These are phyloP conservation scores for Drosophila ercepeae DNA, from an alignment of 1,140 invertebrate genomes.

Conservation along the genomic window DNA sequence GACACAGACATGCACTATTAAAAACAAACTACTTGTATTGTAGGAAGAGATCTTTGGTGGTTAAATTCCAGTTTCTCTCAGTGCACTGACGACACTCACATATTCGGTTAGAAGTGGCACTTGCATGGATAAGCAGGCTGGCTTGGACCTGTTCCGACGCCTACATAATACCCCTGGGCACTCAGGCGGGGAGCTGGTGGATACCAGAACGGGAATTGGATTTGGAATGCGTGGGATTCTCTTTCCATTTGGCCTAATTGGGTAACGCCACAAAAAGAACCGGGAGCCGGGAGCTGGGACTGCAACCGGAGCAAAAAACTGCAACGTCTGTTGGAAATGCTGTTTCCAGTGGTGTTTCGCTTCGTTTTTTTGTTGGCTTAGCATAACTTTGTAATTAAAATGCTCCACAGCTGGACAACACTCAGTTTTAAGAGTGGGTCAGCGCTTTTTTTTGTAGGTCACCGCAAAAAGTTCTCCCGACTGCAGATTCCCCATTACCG, in stretches of 20 bases:
- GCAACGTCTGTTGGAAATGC: slow-evolving; percentile 42
- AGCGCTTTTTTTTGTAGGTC: slow-evolving; percentile 25
- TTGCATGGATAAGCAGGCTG: slow-evolving; percentile 22
- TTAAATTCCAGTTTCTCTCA: slow-evolving; percentile 4
- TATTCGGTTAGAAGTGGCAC: slow-evolving; percentile 10
- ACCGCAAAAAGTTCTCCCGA: slow-evolving; percentile 19
- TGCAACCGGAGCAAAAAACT: slow-evolving; percentile 18
- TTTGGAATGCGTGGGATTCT: slow-evolving; percentile 47
- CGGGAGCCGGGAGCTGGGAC: background rate
- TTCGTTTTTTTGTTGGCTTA: slow-evolving; percentile 16
- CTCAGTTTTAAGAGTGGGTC: slow-evolving; percentile 33
- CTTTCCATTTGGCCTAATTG: slow-evolving; percentile 50
- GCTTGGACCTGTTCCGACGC: slow-evolving; percentile 33
- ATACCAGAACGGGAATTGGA: slow-evolving; percentile 30
- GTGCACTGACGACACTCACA: slow-evolving; percentile 5
- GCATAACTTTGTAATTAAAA: slow-evolving; percentile 56
- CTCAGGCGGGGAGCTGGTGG: background rate
- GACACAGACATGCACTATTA: slow-evolving; percentile 1
- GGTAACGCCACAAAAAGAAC: slow-evolving; percentile 21
- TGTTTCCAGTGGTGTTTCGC: slow-evolving; percentile 10
- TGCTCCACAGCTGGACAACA: slow-evolving; percentile 46
- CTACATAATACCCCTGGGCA: slow-evolving; percentile 18
- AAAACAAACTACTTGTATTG: slow-evolving; percentile 2
- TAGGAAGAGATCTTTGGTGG: no score
- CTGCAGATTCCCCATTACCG: no score